Base-by-base conservation (phyloP, 1,140 invertebrate species). In the Caerostris extrusa region DNA sequence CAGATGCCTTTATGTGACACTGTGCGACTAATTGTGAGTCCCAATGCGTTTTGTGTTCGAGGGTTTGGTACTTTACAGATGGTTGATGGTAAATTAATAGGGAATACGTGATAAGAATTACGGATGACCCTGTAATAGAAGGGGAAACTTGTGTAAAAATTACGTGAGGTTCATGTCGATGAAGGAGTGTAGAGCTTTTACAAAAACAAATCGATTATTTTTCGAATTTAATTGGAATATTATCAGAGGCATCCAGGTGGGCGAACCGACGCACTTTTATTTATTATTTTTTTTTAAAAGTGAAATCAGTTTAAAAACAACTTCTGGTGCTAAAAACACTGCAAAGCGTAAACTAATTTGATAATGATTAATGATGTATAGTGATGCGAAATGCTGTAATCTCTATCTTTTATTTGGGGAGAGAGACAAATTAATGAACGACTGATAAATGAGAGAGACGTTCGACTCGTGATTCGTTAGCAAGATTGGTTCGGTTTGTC, bases 1-100 rank as follows among this genome's bases (percentile, higher is more conserved):
- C 82, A n/a, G 82, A 85, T 85, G 56, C 58, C 82, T n/a, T 85
- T 85, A 19, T 85, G 86, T 88, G 58, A 88, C 86, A 61, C 34
- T 67, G 50, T 19, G n/a, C 58, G 58, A 53, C 86, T 88, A 88
- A 88, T 88, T 88, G 85, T 67, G 82, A 85, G 86, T 64, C 86
- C 50, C 86, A 88, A 88, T 88, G 86, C n/a, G 86, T 88, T 88
- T 67, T 88, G 61, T 88, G 86, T 88, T 88, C 86, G 34, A 34
- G 53, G 56, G 58, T n/a, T 67, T 67, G 53, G 34, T 34, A 67
- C 14, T n/a, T 50, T 3, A 12, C 86, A 88, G 61, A 88, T 61
- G 86, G 58, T 64, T 50, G 86, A 88, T 19, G 86, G 50, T 64
- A 88, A 88, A 88, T 88, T 88, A 88, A 88, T 88, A 88, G 86